Percentiles rank a stretch among this genome's conserved stretches.
Evolutionary conservation across 2,113 vertebrate genomes (phyloP).

Genomic region (Martes martes): DNA sequence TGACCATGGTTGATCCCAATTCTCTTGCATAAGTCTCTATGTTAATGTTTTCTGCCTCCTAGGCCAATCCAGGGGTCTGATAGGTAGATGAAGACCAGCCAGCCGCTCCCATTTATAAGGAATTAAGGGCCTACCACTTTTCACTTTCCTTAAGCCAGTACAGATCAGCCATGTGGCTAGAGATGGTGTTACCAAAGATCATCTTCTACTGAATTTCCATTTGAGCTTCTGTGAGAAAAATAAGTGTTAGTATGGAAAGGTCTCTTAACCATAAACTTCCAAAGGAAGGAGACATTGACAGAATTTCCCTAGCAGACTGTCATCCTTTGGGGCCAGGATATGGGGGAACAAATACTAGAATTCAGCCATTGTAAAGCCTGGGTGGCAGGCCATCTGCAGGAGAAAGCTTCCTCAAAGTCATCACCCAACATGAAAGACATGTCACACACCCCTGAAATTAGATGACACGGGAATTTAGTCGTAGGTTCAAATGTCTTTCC

Average conservation of each 20-base stretch:
- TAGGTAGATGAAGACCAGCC: not conserved
- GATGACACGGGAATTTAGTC: not conserved
- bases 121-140: not conserved
- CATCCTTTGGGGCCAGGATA: not conserved
- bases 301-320: not conserved
- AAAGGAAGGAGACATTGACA: not conserved
- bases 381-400: not conserved
- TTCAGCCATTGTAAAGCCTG: not conserved
- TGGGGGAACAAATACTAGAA: not conserved
- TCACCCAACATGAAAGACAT: not conserved
- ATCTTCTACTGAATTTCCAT: not conserved
- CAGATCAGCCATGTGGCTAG: not conserved
- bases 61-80: not conserved
- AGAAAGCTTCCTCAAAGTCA: not conserved
- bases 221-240: not conserved
- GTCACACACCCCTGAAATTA: not conserved
- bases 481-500: not conserved
- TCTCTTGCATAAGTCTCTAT: not conserved
- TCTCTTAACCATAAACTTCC: not conserved
- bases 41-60: not conserved
- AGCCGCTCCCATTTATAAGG: not conserved
- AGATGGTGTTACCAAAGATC: not conserved
- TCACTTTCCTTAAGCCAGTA: slow-evolving; percentile 17
- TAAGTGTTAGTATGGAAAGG: not conserved
- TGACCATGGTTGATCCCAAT: not conserved